A percentile compares a stretch with the other conserved stretches of the same genome.
Conservation (phyloP, 2,888 invertebrate genomes). For the Sphaerophoria taeniata region DNA sequence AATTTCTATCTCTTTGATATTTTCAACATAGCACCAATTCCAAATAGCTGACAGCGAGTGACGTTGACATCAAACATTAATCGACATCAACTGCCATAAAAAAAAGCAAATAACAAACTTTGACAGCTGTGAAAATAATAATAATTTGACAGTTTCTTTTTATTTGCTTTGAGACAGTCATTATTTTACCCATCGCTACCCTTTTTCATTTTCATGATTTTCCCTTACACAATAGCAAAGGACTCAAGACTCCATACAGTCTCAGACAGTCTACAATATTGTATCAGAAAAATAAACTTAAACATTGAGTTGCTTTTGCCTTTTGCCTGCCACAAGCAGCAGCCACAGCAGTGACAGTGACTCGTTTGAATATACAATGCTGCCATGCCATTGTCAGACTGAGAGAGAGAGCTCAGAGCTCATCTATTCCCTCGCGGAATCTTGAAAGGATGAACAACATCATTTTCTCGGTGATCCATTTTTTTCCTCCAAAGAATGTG, state of each 20-base stretch:
- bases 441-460: slow-evolving; percentile 67
- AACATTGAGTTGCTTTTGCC: too few species aligned
- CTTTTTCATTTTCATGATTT: slow-evolving; percentile 33
- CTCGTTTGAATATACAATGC: neutral
- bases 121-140: slow-evolving; percentile 72
- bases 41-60: slow-evolving; percentile 19
- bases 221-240: neutral
- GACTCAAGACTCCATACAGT: neutral
- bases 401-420: too few species aligned
- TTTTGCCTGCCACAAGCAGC: slow-evolving; percentile 15
- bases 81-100: slow-evolving; percentile 52
- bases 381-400: slow-evolving; percentile 32
- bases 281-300: slow-evolving; percentile 11
- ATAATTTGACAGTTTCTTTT: slow-evolving; percentile 70
- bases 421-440: slow-evolving; percentile 64
- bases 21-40: slow-evolving; percentile 4
- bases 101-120: slow-evolving; percentile 63
- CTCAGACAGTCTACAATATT: too few species aligned
- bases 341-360: neutral
- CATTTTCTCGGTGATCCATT: too few species aligned
- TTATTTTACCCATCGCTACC: slow-evolving; percentile 49
- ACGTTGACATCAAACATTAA: slow-evolving; percentile 53
- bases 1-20: slow-evolving; percentile 2
- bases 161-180: slow-evolving; percentile 49
- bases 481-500: slow-evolving; percentile 55